phyloP scores from a whole-genome alignment of 2,113 vertebrate species.

The Poeciliopsis turrubarensis region DNA sequence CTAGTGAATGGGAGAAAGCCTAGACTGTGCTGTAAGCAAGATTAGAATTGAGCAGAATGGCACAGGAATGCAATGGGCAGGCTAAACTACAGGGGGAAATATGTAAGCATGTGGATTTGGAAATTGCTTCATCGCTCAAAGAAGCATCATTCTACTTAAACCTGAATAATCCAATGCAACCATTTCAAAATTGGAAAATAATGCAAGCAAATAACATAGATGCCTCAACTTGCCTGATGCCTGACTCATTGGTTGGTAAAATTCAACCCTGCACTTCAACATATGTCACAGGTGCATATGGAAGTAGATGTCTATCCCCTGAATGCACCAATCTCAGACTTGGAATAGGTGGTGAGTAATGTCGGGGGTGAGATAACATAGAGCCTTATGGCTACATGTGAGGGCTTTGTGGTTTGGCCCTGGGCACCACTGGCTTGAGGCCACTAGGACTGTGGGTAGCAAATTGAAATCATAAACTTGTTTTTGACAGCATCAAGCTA shows the following conservation, averaged over 20 bases:
- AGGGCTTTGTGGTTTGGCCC: conserved; percentile 62
- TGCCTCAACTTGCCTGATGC: conserved; percentile 60
- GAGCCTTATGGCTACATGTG: conserved; percentile 43
- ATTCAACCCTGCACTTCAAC: conserved; percentile 29
- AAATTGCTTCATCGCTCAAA: conserved; percentile 14
- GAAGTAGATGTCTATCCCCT: conserved; percentile 36
- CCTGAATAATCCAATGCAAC: conserved; percentile 26
- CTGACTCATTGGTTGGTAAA: conserved; percentile 61
- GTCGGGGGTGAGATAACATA: conserved; percentile 37
- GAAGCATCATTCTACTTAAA: conserved; percentile 7
- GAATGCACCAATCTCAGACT: conserved; percentile 39
- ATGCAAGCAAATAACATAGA: conserved; percentile 52
- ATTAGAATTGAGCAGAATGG: no score
- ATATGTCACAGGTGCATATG: conserved; percentile 62
- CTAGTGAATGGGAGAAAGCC: no score
- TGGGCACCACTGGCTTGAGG: conserved; percentile 45
- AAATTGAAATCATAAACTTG: conserved; percentile 73
- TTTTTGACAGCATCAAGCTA: conserved; percentile 66
- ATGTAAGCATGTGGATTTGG: not conserved
- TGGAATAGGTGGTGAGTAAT: conserved; percentile 55
- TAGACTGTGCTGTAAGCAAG: no score
- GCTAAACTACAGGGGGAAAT: not conserved
- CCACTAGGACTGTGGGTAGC: conserved; percentile 55
- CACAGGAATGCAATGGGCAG: no score
- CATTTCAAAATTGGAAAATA: conserved; percentile 42